Evolutionary conservation across 2,797 vertebrate genomes (phyloP).

Genomic region (Typhlichthys eigenmanni): DNA sequence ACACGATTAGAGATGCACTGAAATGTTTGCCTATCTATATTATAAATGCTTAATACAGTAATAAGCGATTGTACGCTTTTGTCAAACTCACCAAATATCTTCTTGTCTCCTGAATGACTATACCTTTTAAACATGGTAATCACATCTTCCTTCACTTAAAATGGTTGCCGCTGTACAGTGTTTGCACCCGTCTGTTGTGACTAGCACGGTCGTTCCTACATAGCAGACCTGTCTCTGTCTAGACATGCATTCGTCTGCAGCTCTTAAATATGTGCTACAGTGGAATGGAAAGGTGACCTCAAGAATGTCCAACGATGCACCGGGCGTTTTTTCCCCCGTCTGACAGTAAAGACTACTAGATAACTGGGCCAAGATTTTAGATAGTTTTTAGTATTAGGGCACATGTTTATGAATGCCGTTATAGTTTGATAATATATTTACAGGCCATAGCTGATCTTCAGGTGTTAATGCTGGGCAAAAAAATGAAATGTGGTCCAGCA

Average conservation of each 20-base stretch:
- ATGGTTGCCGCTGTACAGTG: no score
- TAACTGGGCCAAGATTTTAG: conserved; percentile 19
- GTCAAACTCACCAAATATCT: no score
- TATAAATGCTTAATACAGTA: neutral
- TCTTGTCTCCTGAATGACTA: no score
- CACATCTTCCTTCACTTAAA: no score
- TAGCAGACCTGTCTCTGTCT: conserved; percentile 23
- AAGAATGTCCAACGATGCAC: conserved; percentile 31
- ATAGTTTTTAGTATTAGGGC: neutral
- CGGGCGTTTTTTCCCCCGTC: neutral
- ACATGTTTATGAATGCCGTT: neutral
- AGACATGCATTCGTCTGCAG: conserved; percentile 2
- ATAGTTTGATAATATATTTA: neutral
- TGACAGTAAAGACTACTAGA: conserved; percentile 3
- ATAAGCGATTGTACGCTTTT: no score
- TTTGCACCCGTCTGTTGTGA: conserved; percentile 3
- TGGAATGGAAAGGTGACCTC: neutral
- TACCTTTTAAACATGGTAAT: no score
- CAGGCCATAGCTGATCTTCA: no score
- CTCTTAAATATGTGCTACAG: neutral
- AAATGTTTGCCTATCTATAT: neutral
- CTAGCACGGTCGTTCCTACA: conserved; percentile 21
- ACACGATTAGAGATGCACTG: neutral
- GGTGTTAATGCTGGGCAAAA: no score
- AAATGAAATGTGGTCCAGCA: no score